Evolutionary conservation across 2,797 vertebrate genomes (phyloP).

Genomic region (Cynopterus sphinx): DNA sequence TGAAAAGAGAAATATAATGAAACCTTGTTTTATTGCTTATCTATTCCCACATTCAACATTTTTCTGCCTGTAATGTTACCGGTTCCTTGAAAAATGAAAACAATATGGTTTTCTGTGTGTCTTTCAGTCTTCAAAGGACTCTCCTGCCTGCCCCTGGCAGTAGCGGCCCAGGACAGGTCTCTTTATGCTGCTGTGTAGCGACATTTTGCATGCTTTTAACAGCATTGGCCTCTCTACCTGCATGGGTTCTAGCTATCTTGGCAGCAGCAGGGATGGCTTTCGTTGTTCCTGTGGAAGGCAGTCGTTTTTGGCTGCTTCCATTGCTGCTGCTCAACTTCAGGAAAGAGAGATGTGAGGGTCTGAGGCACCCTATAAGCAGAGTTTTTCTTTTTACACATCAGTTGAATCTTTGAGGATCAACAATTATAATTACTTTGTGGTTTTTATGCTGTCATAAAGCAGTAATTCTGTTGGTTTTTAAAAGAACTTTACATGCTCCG

Average conservation of each 20-base stretch:
- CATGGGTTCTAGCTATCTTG: neutral
- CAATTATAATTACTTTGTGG: neutral
- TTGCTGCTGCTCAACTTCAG: neutral
- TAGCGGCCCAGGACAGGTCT: neutral
- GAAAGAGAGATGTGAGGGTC: neutral
- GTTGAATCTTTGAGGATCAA: conserved; percentile 44
- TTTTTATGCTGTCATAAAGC: conserved; percentile 36
- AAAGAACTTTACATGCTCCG: neutral
- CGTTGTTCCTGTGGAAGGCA: neutral
- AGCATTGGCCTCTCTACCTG: neutral
- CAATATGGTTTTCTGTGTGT: neutral
- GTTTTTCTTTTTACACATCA: neutral
- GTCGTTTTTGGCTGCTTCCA: neutral
- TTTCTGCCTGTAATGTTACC: conserved; percentile 30
- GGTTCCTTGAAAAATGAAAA: conserved; percentile 64
- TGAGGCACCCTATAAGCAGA: neutral
- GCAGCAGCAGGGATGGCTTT: neutral
- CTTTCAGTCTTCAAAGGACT: conserved; percentile 57
- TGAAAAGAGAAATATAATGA: conserved; percentile 55
- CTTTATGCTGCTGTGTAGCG: neutral
- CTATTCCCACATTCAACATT: conserved; percentile 37
- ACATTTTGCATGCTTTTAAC: neutral
- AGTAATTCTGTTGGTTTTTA: conserved; percentile 25
- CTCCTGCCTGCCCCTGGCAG: neutral
- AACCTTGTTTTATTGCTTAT: conserved; percentile 25